A percentile compares a stretch with the other conserved stretches of the same genome.
Evolutionary conservation across 2,888 invertebrate species (phyloP).

Genomic region (Drosophila koepferae): DNA sequence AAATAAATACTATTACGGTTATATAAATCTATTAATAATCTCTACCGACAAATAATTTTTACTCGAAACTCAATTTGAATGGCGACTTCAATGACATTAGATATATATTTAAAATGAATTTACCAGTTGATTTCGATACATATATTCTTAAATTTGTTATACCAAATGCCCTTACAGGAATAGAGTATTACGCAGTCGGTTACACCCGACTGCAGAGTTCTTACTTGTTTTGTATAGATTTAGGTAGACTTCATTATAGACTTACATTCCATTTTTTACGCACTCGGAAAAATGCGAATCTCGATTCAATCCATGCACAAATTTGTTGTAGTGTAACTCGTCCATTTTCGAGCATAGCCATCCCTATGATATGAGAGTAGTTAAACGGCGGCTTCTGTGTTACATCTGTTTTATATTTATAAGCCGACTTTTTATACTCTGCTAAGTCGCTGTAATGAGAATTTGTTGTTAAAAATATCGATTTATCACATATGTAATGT

Average conservation of each 20-base stretch:
- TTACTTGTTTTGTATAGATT: background rate
- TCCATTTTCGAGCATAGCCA: slow-evolving; percentile 85
- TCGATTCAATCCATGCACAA: slow-evolving; percentile 84
- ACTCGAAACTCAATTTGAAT: too few relatives aligned
- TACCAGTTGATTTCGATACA: too few relatives aligned
- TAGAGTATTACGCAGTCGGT: too few relatives aligned
- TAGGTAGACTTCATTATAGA: slow-evolving; percentile 1
- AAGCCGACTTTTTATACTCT: slow-evolving; percentile 79
- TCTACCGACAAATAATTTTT: too few relatives aligned
- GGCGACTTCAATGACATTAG: too few relatives aligned
- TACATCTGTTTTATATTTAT: slow-evolving; percentile 77
- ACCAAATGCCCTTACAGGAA: too few relatives aligned
- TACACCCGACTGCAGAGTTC: too few relatives aligned
- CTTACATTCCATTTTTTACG: slow-evolving; percentile 85
- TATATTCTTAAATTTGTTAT: too few relatives aligned
- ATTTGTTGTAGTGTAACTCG: slow-evolving; percentile 84
- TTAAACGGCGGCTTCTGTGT: slow-evolving; percentile 85
- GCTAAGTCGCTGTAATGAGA: slow-evolving; percentile 72
- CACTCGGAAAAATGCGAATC: slow-evolving; percentile 84
- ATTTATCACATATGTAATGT: background rate
- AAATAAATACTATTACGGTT: too few relatives aligned
- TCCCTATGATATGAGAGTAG: slow-evolving; percentile 85
- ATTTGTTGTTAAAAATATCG: background rate
- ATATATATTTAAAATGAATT: too few relatives aligned
- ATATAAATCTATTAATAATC: too few relatives aligned